Base-by-base conservation (phyloP, 1,140 invertebrate genomes). In the Ridgeia piscesae region DNA sequence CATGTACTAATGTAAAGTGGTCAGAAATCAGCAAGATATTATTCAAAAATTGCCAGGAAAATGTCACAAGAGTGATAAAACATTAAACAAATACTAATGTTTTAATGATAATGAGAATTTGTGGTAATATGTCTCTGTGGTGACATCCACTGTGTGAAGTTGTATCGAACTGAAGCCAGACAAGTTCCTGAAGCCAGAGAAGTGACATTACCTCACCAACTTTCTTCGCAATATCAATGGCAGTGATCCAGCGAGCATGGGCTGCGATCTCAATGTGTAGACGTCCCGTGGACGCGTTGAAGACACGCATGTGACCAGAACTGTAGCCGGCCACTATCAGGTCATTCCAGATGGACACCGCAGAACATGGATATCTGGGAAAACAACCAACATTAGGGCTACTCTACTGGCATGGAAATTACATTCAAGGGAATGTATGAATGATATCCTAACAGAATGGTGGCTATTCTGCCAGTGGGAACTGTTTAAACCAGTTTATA, bases 271-370 rank as follows among this genome's bases (percentile, higher is more conserved):
- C 96, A 27, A 96, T 94, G 4, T 94, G 91, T 1, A 96, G 92
- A 58, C 93, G 92, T 14, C 95, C 96, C 35, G 95, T 94, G 14
- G 92, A 91, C 1, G 94, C 92, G 92, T 94, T 94, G 94, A 95
- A 96, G 1, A 96, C 92, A 89, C 96, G 92, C 27, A 97, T 93
- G 93, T 96, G 96, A n/a, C 96, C 96, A 33, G 96, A 96, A 1
- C 96, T 96, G 94, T 96, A 97, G 0, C 94, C 96, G 33, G 94
- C 96, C 27, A 96, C 93, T 0, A 97, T 91, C 34, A 95, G 93
- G 58, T 95, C 94, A 91, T 94, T 94, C 94, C 94, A 95, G 50
- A 95, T 31, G 14, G 92, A 93, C 34, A 95, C 33, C 33, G 94
- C 94, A 88, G 94, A 94, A 92, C 95, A 95, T 14, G 95, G 94